Evolutionary conservation across 1,140 invertebrate species (phyloP).

Genomic region (Drosophila virilis): DNA sequence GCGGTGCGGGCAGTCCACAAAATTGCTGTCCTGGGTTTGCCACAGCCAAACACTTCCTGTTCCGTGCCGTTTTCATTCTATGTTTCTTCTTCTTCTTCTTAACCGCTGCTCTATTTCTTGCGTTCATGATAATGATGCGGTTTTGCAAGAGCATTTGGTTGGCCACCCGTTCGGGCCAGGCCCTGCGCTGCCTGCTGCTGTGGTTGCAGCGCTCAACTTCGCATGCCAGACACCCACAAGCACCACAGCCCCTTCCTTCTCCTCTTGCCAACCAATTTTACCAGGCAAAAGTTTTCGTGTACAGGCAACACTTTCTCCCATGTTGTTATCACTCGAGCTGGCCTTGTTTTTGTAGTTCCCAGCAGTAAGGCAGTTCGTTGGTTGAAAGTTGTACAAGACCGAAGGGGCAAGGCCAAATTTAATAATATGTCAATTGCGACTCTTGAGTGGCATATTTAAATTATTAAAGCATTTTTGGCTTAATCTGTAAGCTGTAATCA

Average conservation of each 20-base stretch:
- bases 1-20: conserved; percentile 59
- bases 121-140: conserved; percentile 71
- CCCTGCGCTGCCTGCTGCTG: conserved; percentile 46
- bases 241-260: not conserved
- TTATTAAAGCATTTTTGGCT: conserved; percentile 62
- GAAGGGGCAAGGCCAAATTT: conserved; percentile 43
- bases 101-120: conserved; percentile 59
- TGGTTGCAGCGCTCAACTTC: conserved; percentile 58
- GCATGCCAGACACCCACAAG: conserved; percentile 16
- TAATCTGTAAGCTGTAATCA: conserved; percentile 43
- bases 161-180: conserved; percentile 41
- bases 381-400: conserved; percentile 56
- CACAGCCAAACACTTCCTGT: conserved; percentile 61
- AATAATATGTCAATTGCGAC: conserved; percentile 64
- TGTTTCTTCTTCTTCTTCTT: conserved; percentile 18
- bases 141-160: conserved; percentile 71
- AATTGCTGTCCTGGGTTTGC: conserved; percentile 65
- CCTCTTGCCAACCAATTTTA: conserved; percentile 13
- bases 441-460: conserved; percentile 61
- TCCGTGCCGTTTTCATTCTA: conserved; percentile 29
- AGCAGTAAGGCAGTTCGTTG: conserved; percentile 15
- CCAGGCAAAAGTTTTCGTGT: conserved; percentile 61
- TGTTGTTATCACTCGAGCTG: conserved; percentile 48
- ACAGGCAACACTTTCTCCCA: conserved; percentile 63
- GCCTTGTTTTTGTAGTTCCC: conserved; percentile 47